These are phyloP conservation scores for Zapus hudsonius DNA, from an alignment of 2,113 vertebrate genomes.

Conservation along the genomic window DNA sequence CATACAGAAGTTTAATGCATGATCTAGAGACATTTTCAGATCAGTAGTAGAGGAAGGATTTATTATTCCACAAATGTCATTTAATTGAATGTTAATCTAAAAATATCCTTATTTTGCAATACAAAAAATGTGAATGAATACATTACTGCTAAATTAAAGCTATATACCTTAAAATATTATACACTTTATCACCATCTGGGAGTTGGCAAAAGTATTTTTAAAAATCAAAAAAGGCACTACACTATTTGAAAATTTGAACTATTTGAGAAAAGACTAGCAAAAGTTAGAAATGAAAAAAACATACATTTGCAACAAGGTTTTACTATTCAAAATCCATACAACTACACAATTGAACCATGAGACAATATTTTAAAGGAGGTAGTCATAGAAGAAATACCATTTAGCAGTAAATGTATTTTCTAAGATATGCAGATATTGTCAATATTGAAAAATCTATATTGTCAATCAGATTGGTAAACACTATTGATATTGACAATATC, in stretches of 20 bases:
- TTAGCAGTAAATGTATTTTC: not conserved
- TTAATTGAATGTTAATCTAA: not conserved
- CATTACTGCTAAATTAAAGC: not conserved
- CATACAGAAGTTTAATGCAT: not conserved
- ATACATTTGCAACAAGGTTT: not conserved
- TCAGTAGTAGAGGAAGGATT: not conserved
- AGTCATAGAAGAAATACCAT: not conserved
- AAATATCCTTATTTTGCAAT: not conserved
- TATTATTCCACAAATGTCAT: conserved; percentile 28
- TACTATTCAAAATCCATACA: not conserved
- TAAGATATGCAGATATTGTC: not conserved
- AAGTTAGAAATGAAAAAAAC: not conserved
- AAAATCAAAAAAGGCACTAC: not conserved
- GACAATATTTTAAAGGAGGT: not conserved
- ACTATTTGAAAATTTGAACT: not conserved
- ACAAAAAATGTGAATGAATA: not conserved
- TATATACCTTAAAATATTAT: not conserved
- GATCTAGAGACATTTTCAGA: conserved; percentile 26
- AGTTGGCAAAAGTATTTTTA: not conserved
- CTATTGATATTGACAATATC: not conserved
- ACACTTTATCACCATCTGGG: not conserved
- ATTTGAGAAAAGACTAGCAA: not conserved
- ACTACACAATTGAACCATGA: not conserved
- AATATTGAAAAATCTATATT: not conserved
- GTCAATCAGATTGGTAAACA: not conserved